These are phyloP conservation scores for Liparis tanakae DNA, from an alignment of 2,797 vertebrate genomes.

Conservation along the genomic window DNA sequence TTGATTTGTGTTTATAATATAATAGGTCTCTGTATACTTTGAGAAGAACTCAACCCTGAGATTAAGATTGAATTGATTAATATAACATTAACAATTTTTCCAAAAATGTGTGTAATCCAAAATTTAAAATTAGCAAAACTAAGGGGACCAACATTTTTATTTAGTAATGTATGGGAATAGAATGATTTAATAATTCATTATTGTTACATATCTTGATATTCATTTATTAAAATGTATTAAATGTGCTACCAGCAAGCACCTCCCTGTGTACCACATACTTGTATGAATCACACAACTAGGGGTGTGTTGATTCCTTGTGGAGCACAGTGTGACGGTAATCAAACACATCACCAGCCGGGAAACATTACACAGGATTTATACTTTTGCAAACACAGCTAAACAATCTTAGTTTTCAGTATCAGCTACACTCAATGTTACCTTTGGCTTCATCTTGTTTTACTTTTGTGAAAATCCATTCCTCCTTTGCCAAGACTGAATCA, in stretches of 20 bases:
- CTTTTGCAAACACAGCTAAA: slow-evolving; percentile 26
- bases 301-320: neutral
- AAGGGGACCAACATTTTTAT: no score
- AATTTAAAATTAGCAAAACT: no score
- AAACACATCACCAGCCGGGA: neutral
- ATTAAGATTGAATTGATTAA: no score
- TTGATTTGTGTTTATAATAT: no score
- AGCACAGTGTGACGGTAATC: neutral
- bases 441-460: slow-evolving; percentile 22
- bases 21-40: no score
- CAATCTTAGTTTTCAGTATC: slow-evolving; percentile 29
- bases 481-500: slow-evolving; percentile 23
- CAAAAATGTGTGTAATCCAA: no score
- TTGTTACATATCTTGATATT: no score
- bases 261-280: neutral
- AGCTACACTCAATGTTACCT: slow-evolving; percentile 35
- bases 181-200: no score
- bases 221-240: no score
- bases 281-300: neutral
- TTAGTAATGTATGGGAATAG: no score
- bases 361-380: neutral
- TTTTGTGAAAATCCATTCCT: slow-evolving; percentile 23
- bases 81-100: no score
- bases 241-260: neutral
- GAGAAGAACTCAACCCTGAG: no score